Conservation (phyloP, 2,888 invertebrate genomes). For the Hedya salicella region DNA sequence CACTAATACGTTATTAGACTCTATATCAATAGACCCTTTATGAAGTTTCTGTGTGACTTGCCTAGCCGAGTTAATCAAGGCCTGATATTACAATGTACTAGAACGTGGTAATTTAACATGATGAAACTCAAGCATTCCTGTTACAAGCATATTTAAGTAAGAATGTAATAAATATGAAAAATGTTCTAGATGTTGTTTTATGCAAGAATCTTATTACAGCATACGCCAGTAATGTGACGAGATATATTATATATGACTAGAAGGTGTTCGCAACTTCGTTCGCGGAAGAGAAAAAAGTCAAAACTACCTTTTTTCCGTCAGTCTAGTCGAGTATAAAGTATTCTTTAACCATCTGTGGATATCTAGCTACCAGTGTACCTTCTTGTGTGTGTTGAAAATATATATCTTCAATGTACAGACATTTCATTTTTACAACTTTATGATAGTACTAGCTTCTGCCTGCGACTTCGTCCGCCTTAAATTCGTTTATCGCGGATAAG, state of each 20-base stretch:
- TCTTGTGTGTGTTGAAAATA: too few relatives aligned
- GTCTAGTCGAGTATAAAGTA: too few relatives aligned
- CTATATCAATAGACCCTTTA: background rate
- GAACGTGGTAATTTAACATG: background rate
- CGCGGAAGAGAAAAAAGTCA: too few relatives aligned
- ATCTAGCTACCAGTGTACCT: too few relatives aligned
- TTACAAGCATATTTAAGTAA: background rate
- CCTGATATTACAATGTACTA: background rate
- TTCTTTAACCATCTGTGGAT: too few relatives aligned
- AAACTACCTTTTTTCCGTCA: too few relatives aligned
- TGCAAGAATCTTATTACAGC: background rate
- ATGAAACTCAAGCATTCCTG: background rate
- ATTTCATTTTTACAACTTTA: too few relatives aligned
- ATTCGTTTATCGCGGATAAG: too few relatives aligned
- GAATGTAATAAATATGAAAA: background rate
- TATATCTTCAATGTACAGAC: too few relatives aligned
- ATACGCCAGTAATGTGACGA: background rate
- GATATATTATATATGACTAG: background rate
- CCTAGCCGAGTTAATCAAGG: constrained; percentile 2
- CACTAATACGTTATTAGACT: background rate
- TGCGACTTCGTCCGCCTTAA: too few relatives aligned
- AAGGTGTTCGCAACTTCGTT: too few relatives aligned
- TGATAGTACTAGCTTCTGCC: too few relatives aligned
- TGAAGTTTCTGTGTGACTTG: constrained; percentile 10
- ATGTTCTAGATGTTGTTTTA: background rate